Conservation (phyloP, 2,797 vertebrate species). For the Pantherophis vulpinus region DNA sequence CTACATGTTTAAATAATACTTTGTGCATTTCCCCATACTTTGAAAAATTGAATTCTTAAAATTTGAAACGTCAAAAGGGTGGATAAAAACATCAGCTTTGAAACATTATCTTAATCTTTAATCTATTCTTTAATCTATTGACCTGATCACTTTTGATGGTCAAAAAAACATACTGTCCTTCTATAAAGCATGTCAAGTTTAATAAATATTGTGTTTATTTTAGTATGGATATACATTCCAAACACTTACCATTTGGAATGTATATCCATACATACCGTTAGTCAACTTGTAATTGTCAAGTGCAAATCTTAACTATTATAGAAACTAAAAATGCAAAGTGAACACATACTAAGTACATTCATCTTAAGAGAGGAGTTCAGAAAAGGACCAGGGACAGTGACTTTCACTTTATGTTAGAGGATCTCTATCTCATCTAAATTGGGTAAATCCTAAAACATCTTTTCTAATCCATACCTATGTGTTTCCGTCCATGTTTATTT, state of each 20-base stretch:
- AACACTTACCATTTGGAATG: background rate
- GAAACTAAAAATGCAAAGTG: background rate
- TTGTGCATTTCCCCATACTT: background rate
- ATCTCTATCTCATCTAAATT: background rate
- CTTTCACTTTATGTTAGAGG: background rate
- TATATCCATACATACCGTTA: background rate
- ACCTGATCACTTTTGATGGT: background rate
- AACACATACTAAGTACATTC: background rate
- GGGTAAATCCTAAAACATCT: background rate
- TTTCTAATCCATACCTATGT: background rate
- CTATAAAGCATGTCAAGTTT: background rate
- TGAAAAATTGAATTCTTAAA: background rate
- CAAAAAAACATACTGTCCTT: background rate
- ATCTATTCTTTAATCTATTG: background rate
- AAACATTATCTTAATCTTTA: background rate
- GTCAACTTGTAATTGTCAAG: background rate
- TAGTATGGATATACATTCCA: background rate
- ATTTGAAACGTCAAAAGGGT: background rate
- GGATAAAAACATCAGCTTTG: background rate
- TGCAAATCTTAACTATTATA: background rate
- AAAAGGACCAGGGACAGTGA: background rate
- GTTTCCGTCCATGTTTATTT: background rate
- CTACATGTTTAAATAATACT: background rate
- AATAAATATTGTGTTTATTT: background rate
- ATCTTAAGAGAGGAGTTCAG: background rate